Conservation (phyloP, 2,113 vertebrate species). For the Corythornis vintsioides region DNA sequence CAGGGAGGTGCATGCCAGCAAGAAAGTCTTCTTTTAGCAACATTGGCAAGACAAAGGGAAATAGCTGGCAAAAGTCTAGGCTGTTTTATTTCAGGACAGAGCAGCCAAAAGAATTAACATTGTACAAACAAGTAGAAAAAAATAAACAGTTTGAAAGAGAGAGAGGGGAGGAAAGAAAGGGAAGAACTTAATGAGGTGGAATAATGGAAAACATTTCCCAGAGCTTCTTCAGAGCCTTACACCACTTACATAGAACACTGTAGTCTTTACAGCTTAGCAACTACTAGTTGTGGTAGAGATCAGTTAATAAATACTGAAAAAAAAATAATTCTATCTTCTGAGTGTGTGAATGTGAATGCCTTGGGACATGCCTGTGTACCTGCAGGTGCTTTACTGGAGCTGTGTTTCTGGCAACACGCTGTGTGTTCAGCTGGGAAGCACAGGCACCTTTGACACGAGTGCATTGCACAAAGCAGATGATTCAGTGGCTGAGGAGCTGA, state of each 20-base stretch:
- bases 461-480: neutral
- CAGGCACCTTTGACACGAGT: neutral
- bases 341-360: neutral
- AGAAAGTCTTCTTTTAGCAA: constrained; percentile 11
- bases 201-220: neutral
- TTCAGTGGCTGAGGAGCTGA: neutral
- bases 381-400: neutral
- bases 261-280: neutral
- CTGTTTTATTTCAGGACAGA: neutral
- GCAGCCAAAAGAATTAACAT: neutral
- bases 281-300: neutral
- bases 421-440: neutral
- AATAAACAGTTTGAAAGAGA: neutral
- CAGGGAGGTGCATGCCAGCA: neutral
- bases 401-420: neutral
- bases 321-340: neutral
- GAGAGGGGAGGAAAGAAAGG: neutral
- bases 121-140: neutral
- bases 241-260: neutral
- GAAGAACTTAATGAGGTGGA: neutral
- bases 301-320: neutral
- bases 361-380: neutral
- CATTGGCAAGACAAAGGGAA: constrained; percentile 13
- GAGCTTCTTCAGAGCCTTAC: neutral
- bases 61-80: neutral